Percentiles rank a stretch among this genome's conserved stretches.
Conservation (phyloP, 1,140 invertebrate genomes). For the Ectropis grisescens region DNA sequence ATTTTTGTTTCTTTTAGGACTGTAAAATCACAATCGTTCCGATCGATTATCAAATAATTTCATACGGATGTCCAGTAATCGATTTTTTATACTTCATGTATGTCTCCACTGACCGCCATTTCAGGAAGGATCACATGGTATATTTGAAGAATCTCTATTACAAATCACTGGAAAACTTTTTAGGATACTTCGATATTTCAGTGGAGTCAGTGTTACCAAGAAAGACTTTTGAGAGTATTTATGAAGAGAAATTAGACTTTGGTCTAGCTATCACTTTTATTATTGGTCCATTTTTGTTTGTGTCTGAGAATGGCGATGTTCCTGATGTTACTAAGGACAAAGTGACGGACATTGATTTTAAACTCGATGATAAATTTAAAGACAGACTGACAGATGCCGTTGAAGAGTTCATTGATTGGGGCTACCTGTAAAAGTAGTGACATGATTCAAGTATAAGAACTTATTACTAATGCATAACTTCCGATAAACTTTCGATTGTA, state of each 20-base stretch:
- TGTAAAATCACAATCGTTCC: slow-evolving; percentile 9
- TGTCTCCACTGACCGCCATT: slow-evolving; percentile 10
- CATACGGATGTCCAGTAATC: slow-evolving; percentile 20
- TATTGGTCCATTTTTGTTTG: slow-evolving; percentile 14
- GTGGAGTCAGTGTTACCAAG: slow-evolving; percentile 12
- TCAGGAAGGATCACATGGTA: slow-evolving; percentile 13
- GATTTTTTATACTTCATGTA: slow-evolving; percentile 26
- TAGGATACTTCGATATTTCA: slow-evolving; percentile 18
- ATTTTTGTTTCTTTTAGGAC: slow-evolving; percentile 13
- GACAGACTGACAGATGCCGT: slow-evolving; percentile 14
- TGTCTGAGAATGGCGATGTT: slow-evolving; percentile 10
- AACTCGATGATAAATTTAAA: slow-evolving; percentile 11
- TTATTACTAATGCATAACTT: too few relatives aligned
- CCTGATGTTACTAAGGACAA: slow-evolving; percentile 13
- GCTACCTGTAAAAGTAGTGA: slow-evolving; percentile 20
- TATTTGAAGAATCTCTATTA: slow-evolving; percentile 19
- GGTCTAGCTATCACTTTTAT: slow-evolving; percentile 11
- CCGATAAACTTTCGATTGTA: too few relatives aligned
- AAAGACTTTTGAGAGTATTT: slow-evolving; percentile 18
- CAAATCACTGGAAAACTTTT: slow-evolving; percentile 8
- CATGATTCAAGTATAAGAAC: too few relatives aligned
- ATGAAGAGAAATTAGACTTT: slow-evolving; percentile 14
- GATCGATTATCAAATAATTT: slow-evolving; percentile 24
- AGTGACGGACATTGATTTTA: slow-evolving; percentile 9
- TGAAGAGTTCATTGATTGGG: slow-evolving; percentile 24